These are phyloP conservation scores for Sprattus sprattus DNA, from an alignment of 2,113 vertebrate genomes.

Conservation along the genomic window DNA sequence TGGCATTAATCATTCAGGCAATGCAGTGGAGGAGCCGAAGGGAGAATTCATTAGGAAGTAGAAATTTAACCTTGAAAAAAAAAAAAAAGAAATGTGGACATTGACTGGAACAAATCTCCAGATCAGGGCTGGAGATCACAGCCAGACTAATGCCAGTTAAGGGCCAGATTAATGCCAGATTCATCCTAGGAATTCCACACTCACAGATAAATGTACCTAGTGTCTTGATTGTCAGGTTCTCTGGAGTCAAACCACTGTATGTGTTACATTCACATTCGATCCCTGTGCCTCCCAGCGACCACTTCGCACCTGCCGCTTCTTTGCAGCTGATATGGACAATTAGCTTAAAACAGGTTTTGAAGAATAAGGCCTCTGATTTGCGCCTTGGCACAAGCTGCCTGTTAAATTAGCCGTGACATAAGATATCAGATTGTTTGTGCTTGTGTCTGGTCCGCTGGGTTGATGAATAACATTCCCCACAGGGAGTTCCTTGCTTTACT, in stretches of 20 bases:
- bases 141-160: neutral
- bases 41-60: slow-evolving; percentile 28
- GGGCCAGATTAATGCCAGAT: neutral
- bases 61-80: neutral
- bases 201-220: too few relatives aligned
- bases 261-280: neutral
- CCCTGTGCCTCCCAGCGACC: neutral
- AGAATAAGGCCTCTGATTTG: neutral
- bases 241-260: neutral
- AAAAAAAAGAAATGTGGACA: neutral
- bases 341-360: neutral
- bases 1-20: slow-evolving; percentile 67
- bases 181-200: too few relatives aligned
- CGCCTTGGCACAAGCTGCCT: neutral
- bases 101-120: neutral
- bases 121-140: neutral
- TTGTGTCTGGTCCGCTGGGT: neutral
- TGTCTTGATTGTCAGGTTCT: too few relatives aligned
- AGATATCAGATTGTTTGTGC: slow-evolving; percentile 8
- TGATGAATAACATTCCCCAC: neutral
- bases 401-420: neutral
- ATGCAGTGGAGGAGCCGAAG: slow-evolving; percentile 53
- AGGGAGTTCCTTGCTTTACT: neutral
- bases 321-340: neutral
- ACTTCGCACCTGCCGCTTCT: neutral